These are phyloP conservation scores for Tenebrosternarchus preto DNA, from an alignment of 2,113 vertebrate species.

Conservation along the genomic window DNA sequence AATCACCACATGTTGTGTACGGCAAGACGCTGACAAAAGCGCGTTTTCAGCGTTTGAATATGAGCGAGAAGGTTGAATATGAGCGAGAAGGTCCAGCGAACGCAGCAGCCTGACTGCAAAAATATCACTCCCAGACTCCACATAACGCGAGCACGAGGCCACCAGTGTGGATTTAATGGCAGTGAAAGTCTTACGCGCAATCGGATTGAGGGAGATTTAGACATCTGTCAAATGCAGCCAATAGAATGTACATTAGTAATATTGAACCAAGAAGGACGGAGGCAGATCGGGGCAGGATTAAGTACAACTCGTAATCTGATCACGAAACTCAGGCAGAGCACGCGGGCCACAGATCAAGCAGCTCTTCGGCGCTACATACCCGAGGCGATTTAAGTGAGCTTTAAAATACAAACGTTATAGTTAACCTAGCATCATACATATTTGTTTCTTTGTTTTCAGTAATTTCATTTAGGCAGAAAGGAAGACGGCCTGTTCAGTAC, in stretches of 20 bases:
- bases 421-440: not conserved
- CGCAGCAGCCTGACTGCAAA: not conserved
- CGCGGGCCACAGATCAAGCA: conserved; percentile 33
- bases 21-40: not conserved
- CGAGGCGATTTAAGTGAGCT: conserved; percentile 17
- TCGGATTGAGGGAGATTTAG: conserved; percentile 67
- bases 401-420: conserved; percentile 11
- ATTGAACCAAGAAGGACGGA: conserved; percentile 62
- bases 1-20: conserved; percentile 64
- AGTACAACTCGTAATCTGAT: conserved; percentile 74
- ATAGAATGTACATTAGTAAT: conserved; percentile 75
- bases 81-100: too few species aligned
- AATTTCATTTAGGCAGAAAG: too few species aligned
- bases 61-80: too few species aligned
- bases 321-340: conserved; percentile 54
- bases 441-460: not conserved
- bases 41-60: conserved; percentile 18
- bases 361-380: conserved; percentile 22
- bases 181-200: conserved; percentile 74
- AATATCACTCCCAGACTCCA: conserved; percentile 7
- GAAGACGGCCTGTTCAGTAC: too few species aligned
- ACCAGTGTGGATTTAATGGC: conserved; percentile 66
- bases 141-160: conserved; percentile 52
- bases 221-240: conserved; percentile 78
- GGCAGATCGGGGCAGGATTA: conserved; percentile 72